phyloP scores from a whole-genome alignment of 2,888 invertebrate species.

The Noctuana brunneofusca region DNA sequence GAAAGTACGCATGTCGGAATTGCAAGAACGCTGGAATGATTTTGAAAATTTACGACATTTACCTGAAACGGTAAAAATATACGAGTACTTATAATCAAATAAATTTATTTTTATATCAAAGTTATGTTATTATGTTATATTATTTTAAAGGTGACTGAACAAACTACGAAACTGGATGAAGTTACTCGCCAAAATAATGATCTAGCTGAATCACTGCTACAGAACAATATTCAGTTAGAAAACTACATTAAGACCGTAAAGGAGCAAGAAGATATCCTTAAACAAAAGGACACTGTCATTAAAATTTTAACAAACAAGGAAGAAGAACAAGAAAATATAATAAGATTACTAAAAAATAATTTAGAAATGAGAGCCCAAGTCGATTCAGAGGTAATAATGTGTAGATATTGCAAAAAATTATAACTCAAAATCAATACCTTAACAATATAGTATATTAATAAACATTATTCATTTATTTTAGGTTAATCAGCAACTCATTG shows the following conservation, averaged over 20 bases:
- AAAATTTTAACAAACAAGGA: slow-evolving; percentile 64
- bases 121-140: background rate
- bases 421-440: no score
- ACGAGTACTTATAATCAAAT: background rate
- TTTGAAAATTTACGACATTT: slow-evolving; percentile 62
- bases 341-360: slow-evolving; percentile 61
- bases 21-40: slow-evolving; percentile 65
- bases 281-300: slow-evolving; percentile 57
- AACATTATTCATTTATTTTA: slow-evolving; percentile 39
- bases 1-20: slow-evolving; percentile 57
- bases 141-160: slow-evolving; percentile 53
- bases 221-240: slow-evolving; percentile 56
- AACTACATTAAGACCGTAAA: slow-evolving; percentile 47
- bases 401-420: no score
- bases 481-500: slow-evolving; percentile 57
- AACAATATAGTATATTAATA: no score
- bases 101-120: background rate
- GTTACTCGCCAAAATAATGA: slow-evolving; percentile 55
- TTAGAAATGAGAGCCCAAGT: slow-evolving; percentile 60
- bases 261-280: slow-evolving; percentile 52
- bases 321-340: slow-evolving; percentile 65
- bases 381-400: slow-evolving; percentile 59
- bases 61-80: slow-evolving; percentile 61
- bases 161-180: slow-evolving; percentile 57
- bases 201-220: slow-evolving; percentile 55